Base-by-base conservation (phyloP, 1,140 invertebrate genomes). In the Hylaeus anthracinus region DNA sequence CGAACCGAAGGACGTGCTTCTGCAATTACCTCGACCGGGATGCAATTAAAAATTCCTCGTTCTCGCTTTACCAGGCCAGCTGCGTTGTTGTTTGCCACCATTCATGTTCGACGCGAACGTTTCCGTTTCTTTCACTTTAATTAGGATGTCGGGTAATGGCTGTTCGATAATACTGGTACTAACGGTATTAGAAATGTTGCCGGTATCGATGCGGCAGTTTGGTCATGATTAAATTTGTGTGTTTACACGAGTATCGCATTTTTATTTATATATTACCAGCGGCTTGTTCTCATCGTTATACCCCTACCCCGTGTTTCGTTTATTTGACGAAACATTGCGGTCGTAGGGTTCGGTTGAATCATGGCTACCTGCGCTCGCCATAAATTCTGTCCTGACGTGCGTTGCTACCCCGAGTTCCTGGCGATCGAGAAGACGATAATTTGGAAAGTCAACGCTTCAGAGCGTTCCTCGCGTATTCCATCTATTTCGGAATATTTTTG, bases 21-120 rank as follows among this genome's bases (percentile, higher is more conserved):
- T 48, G 14, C 56, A 45, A 81, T 67, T 60, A 67, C 64, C 51
- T 43, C 15, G 61, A 3, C 51, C 10, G 39, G 12, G 45, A 63
- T 64, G 65, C 56, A 39, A 75, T 81, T 75, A 69, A 81, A 79
- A 60, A 63, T 61, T 26, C n/a, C 43, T 73, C 53, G 41, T 65
- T 79, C 48, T 37, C 72, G 60, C 51, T 65, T 64, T 48, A 51
- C 41, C n/a, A 45, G 14, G 3, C 56, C 5, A 39, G 5, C 45
- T 12, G 53, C 15, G 12, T n/a, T 3, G 48, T 8, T 15, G 26
- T 6, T 48, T 26, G n/a, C 15, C n/a, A 5, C 2, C 15, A 66
- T 72, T 26, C 26, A 26, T 26, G 26, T 26, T 0, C 0, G 26
- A 26, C 26, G 26, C 26, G 26, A 26, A 26, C 26, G 26, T 26